These are phyloP conservation scores for Brachionus asplanchnoidis DNA, from an alignment of 1,140 invertebrate species.

Conservation along the genomic window DNA sequence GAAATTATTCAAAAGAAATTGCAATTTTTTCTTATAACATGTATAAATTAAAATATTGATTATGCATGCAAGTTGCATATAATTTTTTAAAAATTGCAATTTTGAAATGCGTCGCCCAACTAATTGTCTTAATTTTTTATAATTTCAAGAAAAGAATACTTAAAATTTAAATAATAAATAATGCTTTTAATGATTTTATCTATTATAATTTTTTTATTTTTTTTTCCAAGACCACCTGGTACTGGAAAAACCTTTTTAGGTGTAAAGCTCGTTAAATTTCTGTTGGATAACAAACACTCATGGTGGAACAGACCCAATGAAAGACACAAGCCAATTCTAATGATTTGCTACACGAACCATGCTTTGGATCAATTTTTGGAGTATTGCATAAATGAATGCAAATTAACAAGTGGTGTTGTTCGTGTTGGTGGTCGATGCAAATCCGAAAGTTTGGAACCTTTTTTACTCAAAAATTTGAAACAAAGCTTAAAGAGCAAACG, in stretches of 20 bases:
- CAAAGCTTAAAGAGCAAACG: not conserved
- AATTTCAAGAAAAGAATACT: too few species aligned
- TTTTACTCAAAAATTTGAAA: not conserved
- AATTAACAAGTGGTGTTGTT: not conserved
- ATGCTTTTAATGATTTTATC: slow-evolving; percentile 39
- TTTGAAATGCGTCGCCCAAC: too few species aligned
- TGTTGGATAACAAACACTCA: slow-evolving; percentile 49
- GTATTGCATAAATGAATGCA: slow-evolving; percentile 44
- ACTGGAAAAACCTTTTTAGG: slow-evolving; percentile 76
- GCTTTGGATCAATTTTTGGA: slow-evolving; percentile 66
- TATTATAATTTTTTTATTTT: slow-evolving; percentile 54
- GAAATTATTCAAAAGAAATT: too few species aligned
- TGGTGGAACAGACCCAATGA: slow-evolving; percentile 44
- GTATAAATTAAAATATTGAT: too few species aligned
- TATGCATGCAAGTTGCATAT: too few species aligned
- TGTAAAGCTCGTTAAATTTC: slow-evolving; percentile 62
- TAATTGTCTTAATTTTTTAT: too few species aligned
- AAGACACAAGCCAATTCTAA: slow-evolving; percentile 60
- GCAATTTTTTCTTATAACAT: too few species aligned
- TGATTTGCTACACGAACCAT: slow-evolving; percentile 75
- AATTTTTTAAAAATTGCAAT: too few species aligned
- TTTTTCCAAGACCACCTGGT: slow-evolving; percentile 70
- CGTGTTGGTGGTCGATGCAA: not conserved
- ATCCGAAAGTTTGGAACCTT: not conserved
- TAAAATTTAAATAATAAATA: too few species aligned